These are phyloP conservation scores for Mythimna ferrago DNA, from an alignment of 2,888 invertebrate species.

Conservation along the genomic window DNA sequence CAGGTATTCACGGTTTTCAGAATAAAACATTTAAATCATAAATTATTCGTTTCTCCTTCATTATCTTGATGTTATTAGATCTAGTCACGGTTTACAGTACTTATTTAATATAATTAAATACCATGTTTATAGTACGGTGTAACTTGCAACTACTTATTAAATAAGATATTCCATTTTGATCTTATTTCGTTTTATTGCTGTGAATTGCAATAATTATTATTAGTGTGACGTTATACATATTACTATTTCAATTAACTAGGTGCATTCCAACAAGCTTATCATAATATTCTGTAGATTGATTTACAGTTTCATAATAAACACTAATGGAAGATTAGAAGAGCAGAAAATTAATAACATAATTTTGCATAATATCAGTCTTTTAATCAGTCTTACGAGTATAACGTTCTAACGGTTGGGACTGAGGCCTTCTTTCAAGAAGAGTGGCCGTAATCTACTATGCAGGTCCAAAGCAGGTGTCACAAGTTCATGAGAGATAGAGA, in stretches of 20 bases:
- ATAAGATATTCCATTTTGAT: conserved; percentile 7
- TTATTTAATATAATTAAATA: conserved; percentile 32
- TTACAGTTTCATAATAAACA: conserved; percentile 8
- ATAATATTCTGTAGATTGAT: conserved; percentile 2
- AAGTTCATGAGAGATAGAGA: no score
- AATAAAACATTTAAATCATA: conserved; percentile 24
- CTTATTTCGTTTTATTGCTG: conserved; percentile 19
- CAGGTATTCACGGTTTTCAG: conserved; percentile 25
- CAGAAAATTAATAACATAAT: no score
- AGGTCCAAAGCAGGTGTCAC: no score
- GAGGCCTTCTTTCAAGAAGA: no score
- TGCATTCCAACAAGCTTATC: background rate
- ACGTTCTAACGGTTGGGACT: no score
- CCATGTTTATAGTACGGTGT: background rate
- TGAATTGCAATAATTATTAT: conserved; percentile 9
- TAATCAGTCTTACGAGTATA: no score
- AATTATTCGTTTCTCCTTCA: conserved; percentile 8
- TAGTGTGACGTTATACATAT: background rate
- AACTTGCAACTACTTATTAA: conserved; percentile 4
- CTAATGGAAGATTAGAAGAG: background rate
- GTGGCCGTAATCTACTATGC: no score
- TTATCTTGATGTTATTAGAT: conserved; percentile 35
- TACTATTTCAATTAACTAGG: conserved; percentile 8
- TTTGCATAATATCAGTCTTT: no score
- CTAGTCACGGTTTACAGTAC: conserved; percentile 26